Evolutionary conservation across 2,797 vertebrate genomes (phyloP), one percentile per base, ranked within the genome.

Genomic region (Xenopus petersii): DNA sequence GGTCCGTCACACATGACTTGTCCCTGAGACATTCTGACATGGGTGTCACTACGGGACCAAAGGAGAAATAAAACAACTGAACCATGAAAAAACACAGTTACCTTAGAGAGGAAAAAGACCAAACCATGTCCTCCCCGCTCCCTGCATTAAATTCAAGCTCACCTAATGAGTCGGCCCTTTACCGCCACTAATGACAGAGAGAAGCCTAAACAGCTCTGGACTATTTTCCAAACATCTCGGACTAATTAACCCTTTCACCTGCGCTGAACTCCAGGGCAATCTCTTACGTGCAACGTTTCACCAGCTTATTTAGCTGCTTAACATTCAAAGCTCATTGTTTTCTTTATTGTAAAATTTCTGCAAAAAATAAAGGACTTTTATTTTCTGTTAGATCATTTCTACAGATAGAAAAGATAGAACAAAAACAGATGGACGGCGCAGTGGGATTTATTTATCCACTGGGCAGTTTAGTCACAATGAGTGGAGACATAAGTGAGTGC

Each of bases 21-120:
- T 69, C 71, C 67, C 65, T 73, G 56, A 68, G 75, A 78, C 59
- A 73, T 73, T 69, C 63, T 74, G 76, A 79, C 71, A 56, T 60
- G 61, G 74, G 60, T 78, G 71, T 73, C 75, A 78, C 66, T 46
- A 64, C 26, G 71, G 67, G 67, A 79, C n/a, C n/a, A 33, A 54
- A 64, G 61, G 71, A 70, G 68, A 64, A 74, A 73, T 47, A 70
- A 69, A 56, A 59, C 61, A 70, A 74, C 61, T 70, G 71, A 79
- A 79, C 76, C 71, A 59, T 74, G 65, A 78, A 79, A 69, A 17
- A 62, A 79, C 54, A 58, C 33, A 61, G 68, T 59, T 74, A 74
- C 76, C 21, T 26, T 16, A 36, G 66, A 79, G 55, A 79, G 61
- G 60, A 64, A 58, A 68, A 24, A 70, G 75, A 26, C 61, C 76